phyloP scores from a whole-genome alignment of 2,888 invertebrate species.

The Plutella xylostella region DNA sequence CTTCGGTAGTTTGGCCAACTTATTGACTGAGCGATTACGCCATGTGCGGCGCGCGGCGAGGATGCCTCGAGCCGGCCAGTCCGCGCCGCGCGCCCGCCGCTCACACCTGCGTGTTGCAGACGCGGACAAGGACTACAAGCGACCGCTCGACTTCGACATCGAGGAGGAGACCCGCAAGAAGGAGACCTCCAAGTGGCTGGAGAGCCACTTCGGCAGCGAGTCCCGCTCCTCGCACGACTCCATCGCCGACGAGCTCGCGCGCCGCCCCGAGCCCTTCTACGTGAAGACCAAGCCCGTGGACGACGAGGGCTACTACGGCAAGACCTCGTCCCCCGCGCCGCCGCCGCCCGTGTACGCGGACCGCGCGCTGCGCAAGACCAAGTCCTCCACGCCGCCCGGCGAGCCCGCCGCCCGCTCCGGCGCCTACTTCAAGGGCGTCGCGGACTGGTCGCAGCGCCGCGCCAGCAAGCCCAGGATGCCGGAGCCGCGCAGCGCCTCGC shows the following conservation, averaged over 20 bases:
- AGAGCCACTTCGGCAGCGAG: conserved; percentile 90
- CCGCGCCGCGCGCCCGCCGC: conserved; percentile 32
- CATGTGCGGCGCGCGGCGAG: conserved; percentile 35
- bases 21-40: conserved; percentile 62
- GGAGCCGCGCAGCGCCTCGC: conserved; percentile 57
- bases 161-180: conserved; percentile 91
- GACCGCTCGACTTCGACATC: conserved; percentile 86
- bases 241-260: conserved; percentile 74
- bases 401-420: conserved; percentile 58
- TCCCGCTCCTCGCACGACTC: conserved; percentile 82
- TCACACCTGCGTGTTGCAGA: conserved; percentile 33
- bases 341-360: conserved; percentile 56
- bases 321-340: conserved; percentile 49
- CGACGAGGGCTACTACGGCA: conserved; percentile 60
- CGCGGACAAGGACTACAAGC: conserved; percentile 83
- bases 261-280: conserved; percentile 76
- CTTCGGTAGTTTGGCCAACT: conserved; percentile 62
- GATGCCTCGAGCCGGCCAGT: conserved; percentile 24
- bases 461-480: conserved; percentile 64
- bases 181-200: conserved; percentile 92
- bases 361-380: conserved; percentile 59
- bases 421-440: conserved; percentile 79
- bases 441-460: conserved; percentile 82
- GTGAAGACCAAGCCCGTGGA: conserved; percentile 74
- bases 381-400: conserved; percentile 66